phyloP scores from a whole-genome alignment of 1,140 invertebrate genomes.

The Dreissena polymorpha region DNA sequence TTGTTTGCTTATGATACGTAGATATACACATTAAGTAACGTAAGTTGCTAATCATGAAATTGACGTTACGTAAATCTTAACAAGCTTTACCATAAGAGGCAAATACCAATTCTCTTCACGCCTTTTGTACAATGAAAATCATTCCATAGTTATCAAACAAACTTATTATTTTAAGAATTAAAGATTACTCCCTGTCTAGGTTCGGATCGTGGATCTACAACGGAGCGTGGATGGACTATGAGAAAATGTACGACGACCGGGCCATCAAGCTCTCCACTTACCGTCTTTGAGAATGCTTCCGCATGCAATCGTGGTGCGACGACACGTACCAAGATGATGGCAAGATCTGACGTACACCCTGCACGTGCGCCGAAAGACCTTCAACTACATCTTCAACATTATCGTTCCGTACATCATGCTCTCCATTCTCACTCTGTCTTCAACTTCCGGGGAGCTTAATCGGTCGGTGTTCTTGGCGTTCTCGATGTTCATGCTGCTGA shows the following conservation, averaged over 20 bases:
- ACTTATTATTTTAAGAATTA: too few species aligned
- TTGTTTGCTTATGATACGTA: too few species aligned
- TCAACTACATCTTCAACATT: slow-evolving; percentile 99
- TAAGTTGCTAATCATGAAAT: too few species aligned
- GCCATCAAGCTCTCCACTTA: slow-evolving; percentile 93
- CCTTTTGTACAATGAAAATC: too few species aligned
- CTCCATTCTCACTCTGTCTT: slow-evolving; percentile 98
- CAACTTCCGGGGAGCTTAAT: slow-evolving; percentile 98
- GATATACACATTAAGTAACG: too few species aligned
- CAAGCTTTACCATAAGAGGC: too few species aligned
- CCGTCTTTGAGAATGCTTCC: slow-evolving; percentile 76
- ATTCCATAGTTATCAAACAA: too few species aligned
- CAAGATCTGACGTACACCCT: slow-evolving; percentile 99
- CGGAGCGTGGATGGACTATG: slow-evolving; percentile 82
- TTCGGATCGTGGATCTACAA: slow-evolving; percentile 82
- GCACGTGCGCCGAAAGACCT: slow-evolving; percentile 96
- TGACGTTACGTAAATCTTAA: too few species aligned
- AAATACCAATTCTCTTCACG: too few species aligned
- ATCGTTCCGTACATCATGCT: slow-evolving; percentile 94
- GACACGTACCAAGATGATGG: slow-evolving; percentile 94
- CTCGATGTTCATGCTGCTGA: slow-evolving; percentile 80
- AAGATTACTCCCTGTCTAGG: slow-evolving; percentile 52
- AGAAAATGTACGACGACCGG: slow-evolving; percentile 62
- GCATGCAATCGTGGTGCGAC: slow-evolving; percentile 72
- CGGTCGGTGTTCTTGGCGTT: slow-evolving; percentile 79